phyloP scores from a whole-genome alignment of 1,140 invertebrate genomes.

The Drosophila ironensis region DNA sequence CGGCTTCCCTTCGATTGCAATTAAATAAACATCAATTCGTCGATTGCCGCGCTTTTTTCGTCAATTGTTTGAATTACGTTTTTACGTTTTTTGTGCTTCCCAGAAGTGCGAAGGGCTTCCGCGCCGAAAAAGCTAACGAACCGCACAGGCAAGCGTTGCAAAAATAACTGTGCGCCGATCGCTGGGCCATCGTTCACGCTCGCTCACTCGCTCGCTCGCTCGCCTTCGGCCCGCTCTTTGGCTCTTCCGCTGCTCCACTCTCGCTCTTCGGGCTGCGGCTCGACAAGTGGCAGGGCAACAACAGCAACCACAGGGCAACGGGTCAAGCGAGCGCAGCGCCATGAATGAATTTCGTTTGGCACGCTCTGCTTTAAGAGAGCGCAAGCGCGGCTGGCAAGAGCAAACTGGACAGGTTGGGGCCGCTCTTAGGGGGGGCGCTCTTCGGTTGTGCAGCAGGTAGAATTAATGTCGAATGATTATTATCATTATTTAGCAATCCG shows the following conservation, averaged over 20 bases:
- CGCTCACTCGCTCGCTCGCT: not conserved
- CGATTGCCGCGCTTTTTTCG: conserved; percentile 76
- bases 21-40: conserved; percentile 63
- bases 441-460: conserved; percentile 57
- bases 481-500: conserved; percentile 56
- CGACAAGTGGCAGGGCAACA: conserved; percentile 30
- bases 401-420: not conserved
- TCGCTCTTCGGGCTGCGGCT: conserved; percentile 5
- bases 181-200: conserved; percentile 4
- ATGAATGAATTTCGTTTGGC: conserved; percentile 68
- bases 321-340: conserved; percentile 1
- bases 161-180: conserved; percentile 52
- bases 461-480: conserved; percentile 53
- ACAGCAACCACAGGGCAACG: conserved; percentile 6
- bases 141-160: conserved; percentile 64
- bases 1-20: conserved; percentile 25
- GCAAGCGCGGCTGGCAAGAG: conserved; percentile 1
- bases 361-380: conserved; percentile 50
- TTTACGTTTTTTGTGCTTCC: too few species aligned
- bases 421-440: not conserved
- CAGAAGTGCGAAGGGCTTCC: conserved; percentile 21
- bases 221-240: not conserved
- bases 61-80: conserved; percentile 80
- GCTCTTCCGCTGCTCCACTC: not conserved
- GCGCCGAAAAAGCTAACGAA: conserved; percentile 57